Base-by-base conservation (phyloP, 1,140 invertebrate genomes). In the Delia radicum region DNA sequence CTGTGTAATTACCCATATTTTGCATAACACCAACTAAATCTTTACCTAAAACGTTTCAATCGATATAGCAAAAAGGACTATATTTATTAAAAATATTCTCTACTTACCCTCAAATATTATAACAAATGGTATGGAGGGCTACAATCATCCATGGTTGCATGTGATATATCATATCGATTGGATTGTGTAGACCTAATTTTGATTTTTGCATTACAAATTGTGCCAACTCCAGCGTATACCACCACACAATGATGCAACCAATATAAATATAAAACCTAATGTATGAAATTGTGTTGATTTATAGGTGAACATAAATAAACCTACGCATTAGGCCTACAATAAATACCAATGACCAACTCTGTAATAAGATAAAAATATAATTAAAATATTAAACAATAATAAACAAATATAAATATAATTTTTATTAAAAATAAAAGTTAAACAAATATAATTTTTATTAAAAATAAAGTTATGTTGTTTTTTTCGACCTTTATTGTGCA, bases 91-190 rank as follows among this genome's bases (percentile, higher is more conserved):
- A n/a, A n/a, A n/a, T n/a, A n/a, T n/a, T n/a, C n/a, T n/a, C n/a
- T n/a, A 18, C 26, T 76, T 75, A 95, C 97, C 96, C 94, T 99
- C 98, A 87, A 98, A 94, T 78, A 89, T 88, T 10, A 93, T 79
- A 55, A 94, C 92, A 79, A 99, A 91, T 8, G 97, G 98, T 73
- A 99, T 82, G n/a, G 28, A 99, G 89, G 0, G 95, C 92, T 0
- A 96, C 42, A 75, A 99, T 91, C 98, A 99, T 99, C 96, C 97
- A 99, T 0, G 98, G 97, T 84, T 99, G 98, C 86, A 99, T 94
- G 86, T 99, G 94, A 87, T 96, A 99, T 78, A 99, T 96, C 96
- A 99, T 98, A 83, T 99, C 98, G 33, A 99, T 88, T 4, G 98
- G 98, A 89, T 98, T 97, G 74, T 91, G 91, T 31, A 99, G 89